Conservation (phyloP, 2,113 vertebrate species). For the Desmodus rotundus region DNA sequence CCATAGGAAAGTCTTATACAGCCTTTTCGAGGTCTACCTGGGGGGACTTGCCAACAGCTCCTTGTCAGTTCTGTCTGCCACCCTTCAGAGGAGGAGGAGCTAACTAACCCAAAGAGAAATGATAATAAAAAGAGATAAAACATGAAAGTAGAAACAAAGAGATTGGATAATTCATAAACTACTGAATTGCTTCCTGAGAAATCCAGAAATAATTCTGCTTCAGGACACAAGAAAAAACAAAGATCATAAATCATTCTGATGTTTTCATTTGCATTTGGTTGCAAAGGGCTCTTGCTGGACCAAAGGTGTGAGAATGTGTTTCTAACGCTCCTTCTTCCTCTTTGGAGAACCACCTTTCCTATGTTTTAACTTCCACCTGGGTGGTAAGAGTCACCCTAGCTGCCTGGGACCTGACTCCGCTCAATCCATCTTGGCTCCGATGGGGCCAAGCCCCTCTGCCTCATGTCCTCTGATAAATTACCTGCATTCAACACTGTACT, state of each 20-base stretch:
- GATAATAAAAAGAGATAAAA: background rate
- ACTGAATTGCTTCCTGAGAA: background rate
- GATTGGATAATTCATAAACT: background rate
- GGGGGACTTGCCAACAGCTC: background rate
- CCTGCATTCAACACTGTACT: background rate
- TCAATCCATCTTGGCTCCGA: background rate
- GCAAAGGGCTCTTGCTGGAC: background rate
- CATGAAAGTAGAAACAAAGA: background rate
- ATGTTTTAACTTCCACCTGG: background rate
- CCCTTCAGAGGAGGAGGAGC: background rate
- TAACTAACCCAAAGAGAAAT: background rate
- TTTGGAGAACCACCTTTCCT: background rate
- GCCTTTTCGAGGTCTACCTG: background rate
- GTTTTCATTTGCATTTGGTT: background rate
- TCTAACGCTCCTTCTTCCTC: background rate
- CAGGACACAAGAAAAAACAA: background rate
- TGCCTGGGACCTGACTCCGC: background rate
- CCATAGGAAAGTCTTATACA: background rate
- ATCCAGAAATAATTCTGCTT: constrained; percentile 3
- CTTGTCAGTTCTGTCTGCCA: background rate
- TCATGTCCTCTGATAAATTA: background rate
- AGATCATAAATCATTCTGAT: background rate
- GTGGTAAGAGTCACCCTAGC: background rate
- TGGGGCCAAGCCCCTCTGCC: background rate
- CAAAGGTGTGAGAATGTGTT: background rate